Evolutionary conservation across 2,888 invertebrate genomes (phyloP).

Genomic region (Ptychoptera contaminata): DNA sequence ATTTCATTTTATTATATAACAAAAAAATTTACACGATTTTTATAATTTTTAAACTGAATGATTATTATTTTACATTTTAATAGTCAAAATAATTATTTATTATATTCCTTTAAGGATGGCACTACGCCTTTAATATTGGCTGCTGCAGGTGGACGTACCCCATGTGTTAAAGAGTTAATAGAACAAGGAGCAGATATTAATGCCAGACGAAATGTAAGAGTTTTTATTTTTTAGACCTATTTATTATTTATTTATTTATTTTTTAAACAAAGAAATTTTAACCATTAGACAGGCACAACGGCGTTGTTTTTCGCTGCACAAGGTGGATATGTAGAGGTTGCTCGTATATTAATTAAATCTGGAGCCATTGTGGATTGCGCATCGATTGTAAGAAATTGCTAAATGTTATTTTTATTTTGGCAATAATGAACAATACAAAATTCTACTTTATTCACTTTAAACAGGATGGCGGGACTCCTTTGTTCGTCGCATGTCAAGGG

Average conservation of each 20-base stretch:
- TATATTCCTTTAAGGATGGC: slow-evolving; percentile 55
- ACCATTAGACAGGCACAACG: slow-evolving; percentile 72
- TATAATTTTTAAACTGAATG: too few species aligned
- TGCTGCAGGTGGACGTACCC: slow-evolving; percentile 77
- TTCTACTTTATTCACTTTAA: slow-evolving; percentile 15
- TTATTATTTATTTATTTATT: not conserved
- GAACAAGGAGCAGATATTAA: slow-evolving; percentile 85
- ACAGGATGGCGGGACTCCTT: slow-evolving; percentile 89
- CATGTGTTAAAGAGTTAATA: slow-evolving; percentile 72
- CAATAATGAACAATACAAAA: not conserved
- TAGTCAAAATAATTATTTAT: too few species aligned
- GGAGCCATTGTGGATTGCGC: slow-evolving; percentile 64
- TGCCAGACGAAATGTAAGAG: slow-evolving; percentile 57
- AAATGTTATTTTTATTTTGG: not conserved
- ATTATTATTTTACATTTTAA: too few species aligned
- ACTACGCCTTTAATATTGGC: slow-evolving; percentile 87
- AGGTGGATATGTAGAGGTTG: slow-evolving; percentile 76
- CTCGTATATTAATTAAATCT: slow-evolving; percentile 57
- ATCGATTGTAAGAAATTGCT: slow-evolving; percentile 50
- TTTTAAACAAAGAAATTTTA: slow-evolving; percentile 6
- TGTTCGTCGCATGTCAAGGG: slow-evolving; percentile 82
- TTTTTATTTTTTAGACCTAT: not conserved
- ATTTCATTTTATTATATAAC: too few species aligned
- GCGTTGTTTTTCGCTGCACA: slow-evolving; percentile 90
- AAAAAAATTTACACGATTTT: too few species aligned